Evolutionary conservation across 2,113 vertebrate species (phyloP).

Genomic region (Pelodiscus sinensis): DNA sequence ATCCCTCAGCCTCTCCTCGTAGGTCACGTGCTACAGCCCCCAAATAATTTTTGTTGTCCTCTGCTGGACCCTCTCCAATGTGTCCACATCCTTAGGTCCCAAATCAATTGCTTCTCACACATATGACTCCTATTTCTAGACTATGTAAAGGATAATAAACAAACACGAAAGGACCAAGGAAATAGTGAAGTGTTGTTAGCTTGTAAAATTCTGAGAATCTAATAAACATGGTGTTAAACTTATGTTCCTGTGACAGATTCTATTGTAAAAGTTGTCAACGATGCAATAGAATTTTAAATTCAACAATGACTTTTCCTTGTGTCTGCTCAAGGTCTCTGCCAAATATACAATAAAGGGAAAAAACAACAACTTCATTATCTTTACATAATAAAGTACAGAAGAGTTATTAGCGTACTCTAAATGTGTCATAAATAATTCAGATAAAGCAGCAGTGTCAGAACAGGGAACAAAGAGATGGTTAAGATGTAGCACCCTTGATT

Average conservation of each 20-base stretch:
- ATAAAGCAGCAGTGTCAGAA: fast-evolving
- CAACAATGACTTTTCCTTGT: not conserved
- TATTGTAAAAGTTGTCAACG: not conserved
- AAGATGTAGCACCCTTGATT: not conserved
- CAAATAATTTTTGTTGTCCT: no score
- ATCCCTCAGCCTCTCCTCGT: no score
- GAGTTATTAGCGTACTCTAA: fast-evolving
- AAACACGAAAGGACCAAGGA: not conserved
- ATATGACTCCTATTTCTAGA: not conserved
- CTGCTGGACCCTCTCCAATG: no score
- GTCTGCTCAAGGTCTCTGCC: not conserved
- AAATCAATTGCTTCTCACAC: not conserved
- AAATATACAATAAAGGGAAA: not conserved
- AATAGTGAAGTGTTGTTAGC: not conserved
- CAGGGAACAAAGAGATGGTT: not conserved
- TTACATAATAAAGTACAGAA: fast-evolving
- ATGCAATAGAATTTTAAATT: not conserved
- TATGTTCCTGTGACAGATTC: not conserved
- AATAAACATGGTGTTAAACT: not conserved
- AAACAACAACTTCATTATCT: not conserved
- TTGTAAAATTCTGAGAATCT: not conserved
- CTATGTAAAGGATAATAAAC: not conserved
- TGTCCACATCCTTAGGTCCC: no score
- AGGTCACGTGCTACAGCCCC: no score
- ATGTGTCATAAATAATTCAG: fast-evolving